A percentile compares a stretch with the other conserved stretches of the same genome.
Conservation (phyloP, 2,113 vertebrate genomes). For the Phalacrocorax pelagicus region DNA sequence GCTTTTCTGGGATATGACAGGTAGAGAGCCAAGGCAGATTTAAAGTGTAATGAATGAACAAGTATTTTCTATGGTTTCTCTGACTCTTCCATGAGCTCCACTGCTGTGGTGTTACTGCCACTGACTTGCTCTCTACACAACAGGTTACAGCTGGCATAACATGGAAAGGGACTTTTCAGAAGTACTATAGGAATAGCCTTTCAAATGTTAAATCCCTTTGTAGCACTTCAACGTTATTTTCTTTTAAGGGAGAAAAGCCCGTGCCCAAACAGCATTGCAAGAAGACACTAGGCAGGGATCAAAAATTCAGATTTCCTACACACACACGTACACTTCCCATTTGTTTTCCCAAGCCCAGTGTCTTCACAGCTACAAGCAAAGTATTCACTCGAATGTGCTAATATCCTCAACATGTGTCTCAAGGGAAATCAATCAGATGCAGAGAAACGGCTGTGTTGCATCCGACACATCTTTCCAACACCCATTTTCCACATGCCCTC, state of each 20-base stretch:
- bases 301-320: conserved; percentile 6
- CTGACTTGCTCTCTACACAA: background rate
- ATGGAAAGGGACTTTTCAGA: background rate
- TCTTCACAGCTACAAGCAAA: conserved; percentile 37
- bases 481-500: background rate
- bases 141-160: background rate
- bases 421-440: background rate
- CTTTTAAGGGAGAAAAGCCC: conserved; percentile 4
- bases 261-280: background rate
- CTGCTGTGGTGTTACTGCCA: background rate
- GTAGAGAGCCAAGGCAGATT: conserved; percentile 54
- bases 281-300: background rate
- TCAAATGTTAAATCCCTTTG: conserved; percentile 21
- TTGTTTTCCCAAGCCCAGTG: background rate
- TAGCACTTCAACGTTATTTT: background rate
- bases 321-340: background rate
- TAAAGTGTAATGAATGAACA: conserved; percentile 58
- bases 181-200: background rate
- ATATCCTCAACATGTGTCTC: conserved; percentile 1
- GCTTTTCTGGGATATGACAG: conserved; percentile 64
- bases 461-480: background rate
- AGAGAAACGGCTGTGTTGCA: background rate
- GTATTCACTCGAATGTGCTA: background rate
- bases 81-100: background rate
- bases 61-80: conserved; percentile 33